Conservation (phyloP, 2,888 invertebrate genomes). For the Lydus trimaculatus region DNA sequence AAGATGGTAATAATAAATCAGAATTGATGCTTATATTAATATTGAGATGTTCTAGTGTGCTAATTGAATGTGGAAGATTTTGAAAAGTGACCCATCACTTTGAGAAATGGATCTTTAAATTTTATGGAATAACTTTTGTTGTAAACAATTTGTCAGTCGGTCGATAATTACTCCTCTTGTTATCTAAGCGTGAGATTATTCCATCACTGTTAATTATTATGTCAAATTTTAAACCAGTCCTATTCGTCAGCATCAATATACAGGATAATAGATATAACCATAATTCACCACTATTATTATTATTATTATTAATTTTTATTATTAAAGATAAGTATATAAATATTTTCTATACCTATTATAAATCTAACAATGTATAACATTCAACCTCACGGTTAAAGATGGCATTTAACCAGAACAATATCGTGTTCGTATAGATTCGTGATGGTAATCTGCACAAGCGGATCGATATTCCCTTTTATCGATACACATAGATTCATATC, state of each 20-base stretch:
- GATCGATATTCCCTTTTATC: conserved; percentile 46
- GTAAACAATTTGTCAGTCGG: conserved; percentile 33
- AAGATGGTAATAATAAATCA: neutral
- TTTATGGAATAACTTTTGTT: conserved; percentile 30
- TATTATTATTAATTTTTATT: neutral
- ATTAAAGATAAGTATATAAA: neutral
- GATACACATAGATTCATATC: conserved; percentile 51
- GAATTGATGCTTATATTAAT: too few relatives aligned
- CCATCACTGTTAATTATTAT: conserved; percentile 35
- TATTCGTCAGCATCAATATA: conserved; percentile 8
- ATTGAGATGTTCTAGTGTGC: neutral
- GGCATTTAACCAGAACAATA: conserved; percentile 39
- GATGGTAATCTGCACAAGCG: conserved; percentile 40
- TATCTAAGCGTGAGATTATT: conserved; percentile 34
- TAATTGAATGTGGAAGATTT: neutral
- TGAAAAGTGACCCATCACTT: conserved; percentile 19
- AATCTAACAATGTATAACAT: conserved; percentile 19
- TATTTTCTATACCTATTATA: conserved; percentile 31
- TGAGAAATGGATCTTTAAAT: conserved; percentile 34
- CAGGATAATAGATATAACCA: neutral
- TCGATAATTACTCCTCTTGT: conserved; percentile 35
- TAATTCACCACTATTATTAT: neutral
- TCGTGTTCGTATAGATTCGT: conserved; percentile 39
- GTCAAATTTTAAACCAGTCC: conserved; percentile 32
- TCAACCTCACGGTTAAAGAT: conserved; percentile 25